Conservation (phyloP, 1,140 invertebrate genomes). For the Panulirus ornatus region DNA sequence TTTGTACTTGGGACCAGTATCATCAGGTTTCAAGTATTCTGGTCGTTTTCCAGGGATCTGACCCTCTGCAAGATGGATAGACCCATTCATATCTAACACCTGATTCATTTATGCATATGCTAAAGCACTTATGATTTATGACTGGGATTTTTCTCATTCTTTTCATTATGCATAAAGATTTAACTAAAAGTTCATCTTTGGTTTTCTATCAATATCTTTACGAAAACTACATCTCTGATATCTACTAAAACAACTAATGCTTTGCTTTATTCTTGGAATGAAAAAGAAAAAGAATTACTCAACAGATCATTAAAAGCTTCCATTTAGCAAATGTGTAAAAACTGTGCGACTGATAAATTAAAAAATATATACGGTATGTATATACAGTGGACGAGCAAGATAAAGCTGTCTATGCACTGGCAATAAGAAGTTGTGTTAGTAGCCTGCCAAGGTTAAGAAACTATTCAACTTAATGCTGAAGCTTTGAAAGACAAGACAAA, state of each 20-base stretch:
- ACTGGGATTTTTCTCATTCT: not conserved
- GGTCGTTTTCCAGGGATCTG: constrained; percentile 71
- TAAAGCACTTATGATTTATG: not conserved
- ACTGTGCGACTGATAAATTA: not conserved
- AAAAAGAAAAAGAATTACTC: not conserved
- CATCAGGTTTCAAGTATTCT: constrained; percentile 67
- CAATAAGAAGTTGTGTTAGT: not conserved
- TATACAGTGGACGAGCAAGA: not conserved
- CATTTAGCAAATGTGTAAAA: not conserved
- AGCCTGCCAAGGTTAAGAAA: not conserved
- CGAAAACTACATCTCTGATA: not conserved
- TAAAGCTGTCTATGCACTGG: not conserved
- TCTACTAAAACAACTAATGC: not conserved
- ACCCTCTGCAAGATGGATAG: constrained; percentile 54
- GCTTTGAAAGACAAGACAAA: not conserved
- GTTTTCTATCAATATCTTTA: not conserved
- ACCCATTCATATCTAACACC: not conserved
- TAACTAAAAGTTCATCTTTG: not conserved
- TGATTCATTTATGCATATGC: not conserved
- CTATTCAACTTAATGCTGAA: not conserved
- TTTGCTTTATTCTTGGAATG: not conserved
- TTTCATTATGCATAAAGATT: not conserved
- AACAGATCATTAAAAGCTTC: not conserved
- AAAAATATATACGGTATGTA: not conserved
- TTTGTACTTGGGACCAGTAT: constrained; percentile 63